A percentile compares a stretch with the other conserved stretches of the same genome.
These are phyloP conservation scores for Zoanthus gigantus DNA, from an alignment of 92 coral and sea anemone genomes.

Conservation along the genomic window DNA sequence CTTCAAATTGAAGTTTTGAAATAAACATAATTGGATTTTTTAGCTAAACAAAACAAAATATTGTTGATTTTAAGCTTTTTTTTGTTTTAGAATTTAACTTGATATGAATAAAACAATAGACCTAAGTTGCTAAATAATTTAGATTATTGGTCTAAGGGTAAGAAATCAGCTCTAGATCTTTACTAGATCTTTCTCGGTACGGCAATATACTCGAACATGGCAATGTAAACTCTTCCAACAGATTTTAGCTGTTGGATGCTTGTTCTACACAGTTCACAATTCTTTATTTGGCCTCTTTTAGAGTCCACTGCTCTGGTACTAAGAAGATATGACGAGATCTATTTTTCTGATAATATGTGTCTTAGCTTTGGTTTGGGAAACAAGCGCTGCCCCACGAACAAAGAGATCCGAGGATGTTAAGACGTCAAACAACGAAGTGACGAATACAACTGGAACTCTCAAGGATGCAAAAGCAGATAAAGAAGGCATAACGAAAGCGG, in stretches of 20 bases:
- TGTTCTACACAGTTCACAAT: neutral
- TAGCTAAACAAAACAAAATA: slow-evolving; percentile 16
- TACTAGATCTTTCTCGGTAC: neutral
- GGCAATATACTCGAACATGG: slow-evolving; percentile 7
- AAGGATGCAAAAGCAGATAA: neutral
- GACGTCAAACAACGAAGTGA: neutral
- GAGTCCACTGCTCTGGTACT: slow-evolving; percentile 13
- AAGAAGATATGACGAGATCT: slow-evolving; percentile 6
- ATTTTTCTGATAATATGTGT: neutral
- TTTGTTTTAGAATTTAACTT: slow-evolving; percentile 15
- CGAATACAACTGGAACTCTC: neutral
- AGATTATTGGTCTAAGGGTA: neutral
- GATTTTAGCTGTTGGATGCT: slow-evolving; percentile 30
- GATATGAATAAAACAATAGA: slow-evolving; percentile 36
- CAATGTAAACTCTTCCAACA: slow-evolving; percentile 23
- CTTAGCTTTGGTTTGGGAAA: slow-evolving; percentile 10
- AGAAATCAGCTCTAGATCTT: neutral
- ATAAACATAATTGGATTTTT: neutral
- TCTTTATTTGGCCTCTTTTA: slow-evolving; percentile 19
- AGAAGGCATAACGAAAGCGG: slow-evolving; percentile 25
- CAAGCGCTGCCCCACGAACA: slow-evolving; percentile 32
- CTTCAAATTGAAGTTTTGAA: neutral
- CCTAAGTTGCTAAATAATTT: slow-evolving; percentile 27
- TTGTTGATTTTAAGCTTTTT: slow-evolving; percentile 16
- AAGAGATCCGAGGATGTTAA: slow-evolving; percentile 27